Evolutionary conservation across 2,797 vertebrate genomes (phyloP), one percentile per base, ranked within the genome.

Genomic region (Eulemur rubriventer): DNA sequence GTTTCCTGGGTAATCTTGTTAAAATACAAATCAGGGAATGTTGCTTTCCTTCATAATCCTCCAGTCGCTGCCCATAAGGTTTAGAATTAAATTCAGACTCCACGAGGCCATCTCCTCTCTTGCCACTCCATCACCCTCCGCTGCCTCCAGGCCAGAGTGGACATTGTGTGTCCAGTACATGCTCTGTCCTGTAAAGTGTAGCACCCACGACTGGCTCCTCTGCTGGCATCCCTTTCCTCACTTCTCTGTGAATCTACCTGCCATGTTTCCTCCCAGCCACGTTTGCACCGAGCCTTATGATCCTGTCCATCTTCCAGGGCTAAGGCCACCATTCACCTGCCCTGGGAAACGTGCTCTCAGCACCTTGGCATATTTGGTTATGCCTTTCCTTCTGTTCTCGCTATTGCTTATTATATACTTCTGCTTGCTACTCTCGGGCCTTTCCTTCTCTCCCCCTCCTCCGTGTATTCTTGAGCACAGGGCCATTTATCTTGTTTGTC

Each of bases 81-180:
- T 88, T 6, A 46, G 26, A 57, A 26, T 69, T 82, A 26, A 63
- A 26, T 26, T 57, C 35, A 59, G 4, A 73, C 41, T n/a, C 48
- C 22, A 1, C 0, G 28, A 46, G 61, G 52, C 33, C 4, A 0
- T 33, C 4, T 1, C 89, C n/a, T 52, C 30, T 70, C 73, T 55
- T 18, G 16, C 43, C 6, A 16, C 14, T 13, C 46, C 35, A 17
- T 84, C 16, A 0, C n/a, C 28, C 28, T 59, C 24, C 16, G 9
- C 28, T 3, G 0, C 1, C 0, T 43, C 70, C 24, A 12, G 33
- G 26, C 72, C 83, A 57, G 75, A 79, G 57, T 2, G 20, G 82
- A 14, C 57, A 1, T 2, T 2, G 7, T 13, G 4, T 20, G 38
- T 16, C 48, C 6, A 7, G 50, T 30, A 13, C 2, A 0, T 4